Conservation (phyloP, 2,888 invertebrate genomes). For the Sussaba pulchella region DNA sequence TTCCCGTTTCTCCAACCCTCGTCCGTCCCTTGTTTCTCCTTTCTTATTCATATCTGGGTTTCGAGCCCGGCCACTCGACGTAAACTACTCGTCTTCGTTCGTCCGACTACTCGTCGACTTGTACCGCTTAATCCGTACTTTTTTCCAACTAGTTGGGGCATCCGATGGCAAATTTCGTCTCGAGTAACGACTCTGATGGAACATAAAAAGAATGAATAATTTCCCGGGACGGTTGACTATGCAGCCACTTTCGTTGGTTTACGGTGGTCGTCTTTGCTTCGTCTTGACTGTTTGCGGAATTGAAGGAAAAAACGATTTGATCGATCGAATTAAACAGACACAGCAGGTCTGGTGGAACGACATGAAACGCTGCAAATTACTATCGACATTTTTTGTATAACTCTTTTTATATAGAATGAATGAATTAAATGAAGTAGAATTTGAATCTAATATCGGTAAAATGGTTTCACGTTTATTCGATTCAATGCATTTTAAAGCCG, state of each 20-base stretch:
- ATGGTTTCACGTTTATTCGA: neutral
- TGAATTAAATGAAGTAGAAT: neutral
- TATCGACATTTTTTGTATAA: too few species aligned
- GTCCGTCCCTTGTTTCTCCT: constrained; percentile 1
- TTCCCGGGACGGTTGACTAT: neutral
- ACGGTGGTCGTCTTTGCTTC: neutral
- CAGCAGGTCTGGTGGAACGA: too few species aligned
- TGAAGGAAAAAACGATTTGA: neutral
- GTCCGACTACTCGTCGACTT: constrained; percentile 35
- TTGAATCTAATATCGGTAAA: neutral
- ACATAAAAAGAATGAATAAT: neutral
- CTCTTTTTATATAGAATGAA: too few species aligned
- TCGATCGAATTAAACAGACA: neutral
- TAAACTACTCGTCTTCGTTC: constrained; percentile 7
- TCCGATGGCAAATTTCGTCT: constrained; percentile 3
- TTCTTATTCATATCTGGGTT: constrained; percentile 31
- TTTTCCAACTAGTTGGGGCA: neutral
- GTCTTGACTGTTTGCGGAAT: neutral
- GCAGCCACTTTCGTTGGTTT: neutral
- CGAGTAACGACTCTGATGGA: neutral
- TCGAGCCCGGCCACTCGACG: neutral
- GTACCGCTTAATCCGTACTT: constrained; percentile 9
- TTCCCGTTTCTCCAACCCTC: constrained; percentile 8
- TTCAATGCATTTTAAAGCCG: neutral
- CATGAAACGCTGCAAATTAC: neutral